Percentiles rank a stretch among this genome's conserved stretches.
Evolutionary conservation across 2,113 vertebrate genomes (phyloP).

Genomic region (Strix aluco): DNA sequence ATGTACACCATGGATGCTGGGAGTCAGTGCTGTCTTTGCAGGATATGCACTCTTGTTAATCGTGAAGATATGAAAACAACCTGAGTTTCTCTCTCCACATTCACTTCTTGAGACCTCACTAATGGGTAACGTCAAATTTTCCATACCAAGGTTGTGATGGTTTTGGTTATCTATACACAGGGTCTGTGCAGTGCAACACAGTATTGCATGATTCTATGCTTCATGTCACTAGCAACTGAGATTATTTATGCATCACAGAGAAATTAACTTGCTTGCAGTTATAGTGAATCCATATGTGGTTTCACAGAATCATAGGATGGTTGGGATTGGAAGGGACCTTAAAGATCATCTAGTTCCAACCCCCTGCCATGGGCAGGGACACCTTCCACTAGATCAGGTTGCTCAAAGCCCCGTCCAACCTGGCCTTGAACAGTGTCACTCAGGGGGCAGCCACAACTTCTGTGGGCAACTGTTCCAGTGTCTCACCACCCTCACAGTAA

Average conservation of each 20-base stretch:
- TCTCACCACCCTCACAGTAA: no score
- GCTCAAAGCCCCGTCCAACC: no score
- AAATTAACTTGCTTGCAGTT: background rate
- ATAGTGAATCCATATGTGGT: background rate
- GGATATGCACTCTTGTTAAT: rapidly evolving
- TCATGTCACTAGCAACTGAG: background rate
- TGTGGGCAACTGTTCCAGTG: no score
- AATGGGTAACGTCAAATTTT: background rate
- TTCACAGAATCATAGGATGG: background rate
- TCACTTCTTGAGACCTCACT: background rate
- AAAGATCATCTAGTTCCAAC: no score
- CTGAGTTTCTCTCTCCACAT: background rate
- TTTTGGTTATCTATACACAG: background rate
- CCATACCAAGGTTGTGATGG: background rate
- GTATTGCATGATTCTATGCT: background rate
- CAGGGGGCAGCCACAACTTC: no score
- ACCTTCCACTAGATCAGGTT: no score
- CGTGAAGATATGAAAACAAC: background rate
- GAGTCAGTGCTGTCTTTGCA: background rate
- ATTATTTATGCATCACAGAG: background rate
- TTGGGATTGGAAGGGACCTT: no score
- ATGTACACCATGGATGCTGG: background rate
- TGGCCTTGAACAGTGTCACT: no score
- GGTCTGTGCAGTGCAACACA: background rate
- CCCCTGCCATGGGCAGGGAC: no score